phyloP scores from a whole-genome alignment of 1,140 invertebrate genomes.

The silkworm (Bombyx mori) region ASM3026992v2 NC_085119.1:16085001-16085500 shows the following conservation, averaged over 20 bases:
- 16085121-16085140: conserved; percentile 18
- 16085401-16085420: conserved; percentile 19
- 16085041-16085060: conserved; percentile 9
- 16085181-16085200: conserved; percentile 4
- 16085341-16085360: conserved; percentile 8
- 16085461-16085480: conserved; percentile 56
- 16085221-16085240: neutral
- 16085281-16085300: neutral
- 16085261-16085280: neutral
- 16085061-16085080: conserved; percentile 53
- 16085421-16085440: conserved; percentile 37
- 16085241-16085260: neutral
- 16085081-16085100: conserved; percentile 56
- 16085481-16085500: conserved; percentile 50
- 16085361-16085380: conserved; percentile 15
- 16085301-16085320: conserved; percentile 10
- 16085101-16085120: conserved; percentile 56
- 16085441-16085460: conserved; percentile 51
- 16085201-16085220: neutral
- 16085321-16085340: conserved; percentile 5
- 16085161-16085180: too few relatives aligned
- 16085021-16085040: neutral
- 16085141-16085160: conserved; percentile 8
- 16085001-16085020: neutral
- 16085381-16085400: conserved; percentile 10